Percentiles rank a stretch among this genome's conserved stretches.
Evolutionary conservation across 2,113 vertebrate species (phyloP).

Genomic region (Scalopus aquaticus): DNA sequence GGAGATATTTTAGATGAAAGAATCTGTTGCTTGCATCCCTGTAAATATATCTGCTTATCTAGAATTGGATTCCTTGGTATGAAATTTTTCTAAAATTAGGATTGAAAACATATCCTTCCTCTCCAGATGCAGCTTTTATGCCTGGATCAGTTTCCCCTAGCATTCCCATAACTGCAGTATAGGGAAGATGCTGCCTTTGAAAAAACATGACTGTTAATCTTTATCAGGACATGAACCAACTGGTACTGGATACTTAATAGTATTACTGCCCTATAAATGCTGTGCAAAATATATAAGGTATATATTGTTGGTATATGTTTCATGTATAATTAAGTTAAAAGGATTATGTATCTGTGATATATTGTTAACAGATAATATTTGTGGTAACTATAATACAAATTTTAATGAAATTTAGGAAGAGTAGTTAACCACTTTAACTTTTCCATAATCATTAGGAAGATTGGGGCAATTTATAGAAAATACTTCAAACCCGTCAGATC

Average conservation of each 20-base stretch:
- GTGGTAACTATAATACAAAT: not conserved
- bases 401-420: constrained; percentile 11
- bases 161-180: not conserved
- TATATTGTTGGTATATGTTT: not conserved
- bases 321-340: not conserved
- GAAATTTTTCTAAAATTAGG: not conserved
- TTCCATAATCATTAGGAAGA: not conserved
- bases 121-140: not conserved
- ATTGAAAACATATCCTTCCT: not conserved
- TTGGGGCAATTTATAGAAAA: not conserved
- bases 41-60: not conserved
- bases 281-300: not conserved
- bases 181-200: not conserved
- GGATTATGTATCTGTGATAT: not conserved
- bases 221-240: not conserved
- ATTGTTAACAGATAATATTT: not conserved
- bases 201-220: not conserved
- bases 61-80: not conserved
- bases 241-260: not conserved
- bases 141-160: not conserved
- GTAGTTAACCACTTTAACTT: not conserved
- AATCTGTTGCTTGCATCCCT: not conserved
- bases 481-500: not conserved
- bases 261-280: not conserved
- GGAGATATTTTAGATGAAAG: not conserved